These are phyloP conservation scores for Ginglymostoma cirratum DNA, from an alignment of 2,113 vertebrate genomes.

Conservation along the genomic window DNA sequence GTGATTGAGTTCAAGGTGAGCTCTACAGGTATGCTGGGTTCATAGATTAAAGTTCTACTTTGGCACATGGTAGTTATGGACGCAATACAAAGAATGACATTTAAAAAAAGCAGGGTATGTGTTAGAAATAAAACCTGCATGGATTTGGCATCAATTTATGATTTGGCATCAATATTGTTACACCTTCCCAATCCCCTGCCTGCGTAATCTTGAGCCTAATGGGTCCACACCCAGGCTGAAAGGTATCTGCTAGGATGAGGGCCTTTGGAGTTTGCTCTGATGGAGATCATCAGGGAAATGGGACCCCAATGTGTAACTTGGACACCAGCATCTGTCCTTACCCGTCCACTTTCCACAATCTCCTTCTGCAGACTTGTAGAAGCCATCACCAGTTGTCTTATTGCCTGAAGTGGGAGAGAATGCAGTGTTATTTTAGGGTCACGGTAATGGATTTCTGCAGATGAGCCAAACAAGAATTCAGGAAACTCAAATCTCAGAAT, in stretches of 20 bases:
- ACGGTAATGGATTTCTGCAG: too few relatives aligned
- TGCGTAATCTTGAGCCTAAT: not conserved
- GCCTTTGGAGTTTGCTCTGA: not conserved
- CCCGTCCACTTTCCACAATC: conserved; percentile 86
- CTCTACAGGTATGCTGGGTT: not conserved
- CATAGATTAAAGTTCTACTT: not conserved
- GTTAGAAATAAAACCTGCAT: not conserved
- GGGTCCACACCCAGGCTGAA: not conserved
- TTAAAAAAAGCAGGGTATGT: not conserved
- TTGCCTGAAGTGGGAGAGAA: conserved; percentile 62
- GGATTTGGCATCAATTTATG: not conserved
- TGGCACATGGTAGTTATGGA: not conserved
- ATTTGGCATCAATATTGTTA: not conserved
- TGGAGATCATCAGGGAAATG: not conserved
- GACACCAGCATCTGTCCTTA: conserved; percentile 50
- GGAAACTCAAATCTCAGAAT: not conserved
- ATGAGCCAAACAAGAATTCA: not conserved
- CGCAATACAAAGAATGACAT: not conserved
- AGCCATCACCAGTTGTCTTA: conserved; percentile 74
- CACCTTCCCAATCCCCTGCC: not conserved
- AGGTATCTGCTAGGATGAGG: not conserved
- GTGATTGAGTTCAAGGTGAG: not conserved
- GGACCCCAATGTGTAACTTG: not conserved
- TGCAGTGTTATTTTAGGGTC: not conserved
- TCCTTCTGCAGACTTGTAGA: conserved; percentile 91